A percentile compares a stretch with the other conserved stretches of the same genome.
Conservation (phyloP, 2,113 vertebrate genomes). For the Xiphias gladius region DNA sequence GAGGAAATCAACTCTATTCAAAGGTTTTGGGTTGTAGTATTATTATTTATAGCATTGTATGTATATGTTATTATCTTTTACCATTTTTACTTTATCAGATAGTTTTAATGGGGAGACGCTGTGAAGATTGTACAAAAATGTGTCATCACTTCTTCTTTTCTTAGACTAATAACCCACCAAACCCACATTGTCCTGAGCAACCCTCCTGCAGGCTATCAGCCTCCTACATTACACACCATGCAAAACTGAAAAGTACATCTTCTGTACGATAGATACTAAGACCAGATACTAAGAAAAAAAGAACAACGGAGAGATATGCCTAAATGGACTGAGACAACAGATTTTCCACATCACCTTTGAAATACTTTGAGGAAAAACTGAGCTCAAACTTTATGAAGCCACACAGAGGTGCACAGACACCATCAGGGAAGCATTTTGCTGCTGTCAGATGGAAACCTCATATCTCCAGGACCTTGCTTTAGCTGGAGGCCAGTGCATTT, state of each 20-base stretch:
- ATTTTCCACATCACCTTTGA: constrained; percentile 45
- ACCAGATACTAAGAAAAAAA: constrained; percentile 8
- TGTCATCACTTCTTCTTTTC: constrained; percentile 21
- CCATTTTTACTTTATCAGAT: no score
- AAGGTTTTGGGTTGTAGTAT: no score
- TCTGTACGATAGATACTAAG: background rate
- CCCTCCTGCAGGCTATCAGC: constrained; percentile 31
- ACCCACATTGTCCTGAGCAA: constrained; percentile 14
- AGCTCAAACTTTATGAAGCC: constrained; percentile 33
- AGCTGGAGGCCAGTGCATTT: constrained; percentile 11
- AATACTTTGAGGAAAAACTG: constrained; percentile 25
- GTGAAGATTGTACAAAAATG: no score
- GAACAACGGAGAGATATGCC: constrained; percentile 12
- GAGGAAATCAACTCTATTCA: no score
- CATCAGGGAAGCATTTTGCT: constrained; percentile 15
- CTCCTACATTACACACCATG: constrained; percentile 34
- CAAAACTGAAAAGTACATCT: constrained; percentile 10
- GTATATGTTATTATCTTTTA: no score
- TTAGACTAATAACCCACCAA: background rate
- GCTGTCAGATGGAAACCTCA: constrained; percentile 26
- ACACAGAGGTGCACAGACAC: background rate
- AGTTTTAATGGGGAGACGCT: no score
- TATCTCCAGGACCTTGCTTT: constrained; percentile 15
- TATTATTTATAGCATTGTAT: no score
- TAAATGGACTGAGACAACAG: constrained; percentile 40